phyloP scores from a whole-genome alignment of 1,140 invertebrate species.

The Drosophila ambigua region DNA sequence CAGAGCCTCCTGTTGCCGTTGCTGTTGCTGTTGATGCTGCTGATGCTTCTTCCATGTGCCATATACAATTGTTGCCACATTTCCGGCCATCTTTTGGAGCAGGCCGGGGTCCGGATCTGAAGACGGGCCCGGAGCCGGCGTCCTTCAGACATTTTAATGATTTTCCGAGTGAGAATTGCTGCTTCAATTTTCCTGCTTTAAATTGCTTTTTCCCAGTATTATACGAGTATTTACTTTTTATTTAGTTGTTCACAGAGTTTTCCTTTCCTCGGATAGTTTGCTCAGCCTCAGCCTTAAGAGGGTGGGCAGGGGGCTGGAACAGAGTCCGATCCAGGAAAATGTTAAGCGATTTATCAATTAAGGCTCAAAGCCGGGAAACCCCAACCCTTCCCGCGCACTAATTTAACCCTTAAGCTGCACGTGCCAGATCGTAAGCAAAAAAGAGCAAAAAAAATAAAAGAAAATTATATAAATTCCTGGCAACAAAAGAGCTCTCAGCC shows the following conservation, averaged over 20 bases:
- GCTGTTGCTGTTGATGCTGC: constrained; percentile 5
- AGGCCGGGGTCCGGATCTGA: not conserved
- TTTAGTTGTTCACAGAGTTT: constrained; percentile 40
- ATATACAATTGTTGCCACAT: constrained; percentile 75
- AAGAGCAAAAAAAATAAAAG: constrained; percentile 24
- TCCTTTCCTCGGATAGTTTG: constrained; percentile 56
- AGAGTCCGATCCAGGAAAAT: constrained; percentile 32
- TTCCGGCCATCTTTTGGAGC: constrained; percentile 58
- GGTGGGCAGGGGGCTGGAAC: constrained; percentile 1
- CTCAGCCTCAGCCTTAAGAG: constrained; percentile 8
- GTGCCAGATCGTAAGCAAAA: constrained; percentile 42
- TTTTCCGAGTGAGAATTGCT: constrained; percentile 69
- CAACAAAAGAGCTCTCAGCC: constrained; percentile 40
- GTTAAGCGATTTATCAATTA: constrained; percentile 70
- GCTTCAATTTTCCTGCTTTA: constrained; percentile 64
- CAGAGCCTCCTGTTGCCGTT: constrained; percentile 3
- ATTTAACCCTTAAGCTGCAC: constrained; percentile 58
- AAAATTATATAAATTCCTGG: constrained; percentile 38
- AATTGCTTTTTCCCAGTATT: constrained; percentile 60
- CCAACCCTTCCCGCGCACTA: constrained; percentile 2
- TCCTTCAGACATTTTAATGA: constrained; percentile 77
- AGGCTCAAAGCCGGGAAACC: constrained; percentile 54
- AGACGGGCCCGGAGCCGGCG: constrained; percentile 32
- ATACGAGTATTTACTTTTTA: constrained; percentile 36
- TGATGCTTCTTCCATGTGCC: constrained; percentile 53